Percentiles rank a stretch among this genome's conserved stretches.
phyloP scores from a whole-genome alignment of 2,113 vertebrate species.

The Malurus melanocephalus region DNA sequence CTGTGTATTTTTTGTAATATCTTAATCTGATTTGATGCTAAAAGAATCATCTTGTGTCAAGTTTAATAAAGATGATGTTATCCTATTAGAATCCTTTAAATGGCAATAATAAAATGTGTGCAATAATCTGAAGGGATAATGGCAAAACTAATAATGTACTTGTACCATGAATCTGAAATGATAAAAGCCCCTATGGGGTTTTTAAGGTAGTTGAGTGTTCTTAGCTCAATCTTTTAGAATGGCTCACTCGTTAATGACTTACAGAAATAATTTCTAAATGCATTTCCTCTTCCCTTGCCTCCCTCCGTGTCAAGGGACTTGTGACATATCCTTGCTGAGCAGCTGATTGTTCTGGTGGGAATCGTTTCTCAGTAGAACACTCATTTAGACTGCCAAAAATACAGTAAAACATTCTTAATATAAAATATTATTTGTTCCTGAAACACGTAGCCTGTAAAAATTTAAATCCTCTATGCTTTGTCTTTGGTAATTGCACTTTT shows the following conservation, averaged over 20 bases:
- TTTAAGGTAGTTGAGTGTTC: neutral
- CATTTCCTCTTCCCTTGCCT: neutral
- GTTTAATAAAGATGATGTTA: conserved; percentile 7
- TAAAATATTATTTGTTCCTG: neutral
- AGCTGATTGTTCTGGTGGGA: neutral
- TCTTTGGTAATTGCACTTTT: neutral
- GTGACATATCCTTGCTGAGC: neutral
- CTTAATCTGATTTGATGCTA: neutral
- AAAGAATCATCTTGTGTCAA: neutral
- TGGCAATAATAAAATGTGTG: neutral
- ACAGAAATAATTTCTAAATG: neutral
- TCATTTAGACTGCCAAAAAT: neutral
- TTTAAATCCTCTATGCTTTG: neutral
- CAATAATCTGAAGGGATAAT: neutral
- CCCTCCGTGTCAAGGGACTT: neutral
- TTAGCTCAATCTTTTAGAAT: neutral
- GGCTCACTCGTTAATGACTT: neutral
- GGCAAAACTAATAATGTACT: neutral
- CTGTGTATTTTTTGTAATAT: neutral
- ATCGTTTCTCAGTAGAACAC: accelerated
- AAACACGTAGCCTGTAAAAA: neutral
- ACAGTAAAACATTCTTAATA: neutral
- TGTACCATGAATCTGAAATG: neutral
- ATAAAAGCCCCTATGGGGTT: neutral
- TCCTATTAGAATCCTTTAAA: neutral